A percentile compares a stretch with the other conserved stretches of the same genome.
phyloP scores from a whole-genome alignment of 2,113 vertebrate species.

The Fulmarus glacialis region DNA sequence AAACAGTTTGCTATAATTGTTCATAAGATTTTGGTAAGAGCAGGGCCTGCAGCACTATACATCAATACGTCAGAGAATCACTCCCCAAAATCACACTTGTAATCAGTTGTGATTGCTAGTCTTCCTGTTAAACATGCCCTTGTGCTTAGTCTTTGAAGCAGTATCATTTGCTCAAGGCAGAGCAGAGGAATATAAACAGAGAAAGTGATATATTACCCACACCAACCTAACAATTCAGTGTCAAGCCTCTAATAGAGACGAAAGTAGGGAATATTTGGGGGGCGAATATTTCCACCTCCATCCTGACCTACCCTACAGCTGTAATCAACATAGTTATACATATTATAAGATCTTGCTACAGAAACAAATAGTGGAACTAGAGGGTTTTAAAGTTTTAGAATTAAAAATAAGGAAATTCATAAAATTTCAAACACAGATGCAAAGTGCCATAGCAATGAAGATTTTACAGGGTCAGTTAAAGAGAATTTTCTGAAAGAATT shows the following conservation, averaged over 20 bases:
- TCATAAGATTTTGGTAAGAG: neutral
- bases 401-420: neutral
- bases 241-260: neutral
- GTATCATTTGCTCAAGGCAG: neutral
- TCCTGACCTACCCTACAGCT: neutral
- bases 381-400: neutral
- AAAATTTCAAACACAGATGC: neutral
- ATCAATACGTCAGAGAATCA: neutral
- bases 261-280: neutral
- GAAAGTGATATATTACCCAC: neutral
- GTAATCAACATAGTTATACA: neutral
- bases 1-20: neutral
- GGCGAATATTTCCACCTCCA: neutral
- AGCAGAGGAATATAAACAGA: neutral
- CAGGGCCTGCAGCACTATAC: neutral
- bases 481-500: neutral
- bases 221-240: neutral
- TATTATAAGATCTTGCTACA: neutral
- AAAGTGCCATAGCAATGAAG: neutral
- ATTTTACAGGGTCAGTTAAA: neutral
- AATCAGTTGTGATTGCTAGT: neutral
- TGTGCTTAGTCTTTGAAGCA: neutral
- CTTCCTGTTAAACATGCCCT: neutral
- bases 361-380: neutral
- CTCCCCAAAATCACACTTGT: neutral